A percentile compares a stretch with the other conserved stretches of the same genome.
Evolutionary conservation across 1,140 invertebrate genomes (phyloP).

Genomic region (Drosophila ambigua): DNA sequence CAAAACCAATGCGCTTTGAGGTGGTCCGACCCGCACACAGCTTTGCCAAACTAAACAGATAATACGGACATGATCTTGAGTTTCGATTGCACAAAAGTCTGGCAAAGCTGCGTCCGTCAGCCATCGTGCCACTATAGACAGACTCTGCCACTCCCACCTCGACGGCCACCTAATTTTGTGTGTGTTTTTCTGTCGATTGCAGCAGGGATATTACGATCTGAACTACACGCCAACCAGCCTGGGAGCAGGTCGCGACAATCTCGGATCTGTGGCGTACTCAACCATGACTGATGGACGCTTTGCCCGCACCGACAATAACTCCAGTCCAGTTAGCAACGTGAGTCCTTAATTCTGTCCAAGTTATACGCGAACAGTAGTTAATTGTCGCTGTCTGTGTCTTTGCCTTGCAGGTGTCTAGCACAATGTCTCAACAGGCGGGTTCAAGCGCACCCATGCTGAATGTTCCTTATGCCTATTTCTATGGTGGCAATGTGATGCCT

Average conservation of each 20-base stretch:
- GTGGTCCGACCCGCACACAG: background rate
- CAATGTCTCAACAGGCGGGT: slow-evolving; percentile 88
- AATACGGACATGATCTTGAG: background rate
- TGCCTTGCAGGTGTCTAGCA: slow-evolving; percentile 85
- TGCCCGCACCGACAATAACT: slow-evolving; percentile 92
- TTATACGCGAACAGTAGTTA: background rate
- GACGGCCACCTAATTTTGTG: slow-evolving; percentile 18
- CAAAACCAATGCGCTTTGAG: slow-evolving; percentile 6
- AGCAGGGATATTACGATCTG: slow-evolving; percentile 87
- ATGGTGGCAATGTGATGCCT: slow-evolving; percentile 87
- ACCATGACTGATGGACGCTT: slow-evolving; percentile 90
- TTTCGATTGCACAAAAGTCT: background rate
- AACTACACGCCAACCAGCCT: slow-evolving; percentile 87
- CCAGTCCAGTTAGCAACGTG: slow-evolving; percentile 88
- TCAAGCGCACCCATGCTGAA: slow-evolving; percentile 83
- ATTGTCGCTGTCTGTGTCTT: background rate
- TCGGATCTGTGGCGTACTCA: slow-evolving; percentile 91
- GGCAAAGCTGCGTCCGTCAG: slow-evolving; percentile 18
- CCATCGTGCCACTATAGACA: slow-evolving; percentile 3
- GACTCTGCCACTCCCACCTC: background rate
- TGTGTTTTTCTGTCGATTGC: slow-evolving; percentile 33
- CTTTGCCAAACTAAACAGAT: slow-evolving; percentile 16
- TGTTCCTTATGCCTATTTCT: slow-evolving; percentile 88
- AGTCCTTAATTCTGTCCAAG: slow-evolving; percentile 24
- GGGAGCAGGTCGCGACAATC: slow-evolving; percentile 86